Percentiles rank a stretch among this genome's conserved stretches.
Evolutionary conservation across 2,888 invertebrate species (phyloP).

Genomic region (Drosophila anomelani): DNA sequence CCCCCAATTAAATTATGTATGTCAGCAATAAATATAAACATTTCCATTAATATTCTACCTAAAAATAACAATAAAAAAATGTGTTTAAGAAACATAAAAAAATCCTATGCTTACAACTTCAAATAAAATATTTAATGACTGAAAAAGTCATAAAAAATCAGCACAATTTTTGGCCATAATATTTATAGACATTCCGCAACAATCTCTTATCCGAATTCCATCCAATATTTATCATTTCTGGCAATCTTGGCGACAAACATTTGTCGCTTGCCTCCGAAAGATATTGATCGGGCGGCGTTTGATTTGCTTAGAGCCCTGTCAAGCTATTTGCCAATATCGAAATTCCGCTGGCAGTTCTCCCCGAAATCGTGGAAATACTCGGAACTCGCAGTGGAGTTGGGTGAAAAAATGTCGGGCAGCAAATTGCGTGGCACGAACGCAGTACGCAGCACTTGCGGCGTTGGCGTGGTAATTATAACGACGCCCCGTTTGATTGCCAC

Average conservation of each 20-base stretch:
- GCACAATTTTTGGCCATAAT: background rate
- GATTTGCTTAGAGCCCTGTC: conserved; percentile 54
- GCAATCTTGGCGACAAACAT: conserved; percentile 24
- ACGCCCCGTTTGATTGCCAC: conserved; percentile 58
- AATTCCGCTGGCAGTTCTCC: conserved; percentile 70
- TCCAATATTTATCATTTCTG: conserved; percentile 21
- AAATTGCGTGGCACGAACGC: conserved; percentile 60
- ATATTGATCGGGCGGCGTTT: conserved; percentile 67
- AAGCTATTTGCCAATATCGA: conserved; percentile 62
- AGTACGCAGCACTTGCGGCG: conserved; percentile 36
- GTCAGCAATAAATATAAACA: background rate
- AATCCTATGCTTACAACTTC: background rate
- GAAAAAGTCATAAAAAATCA: background rate
- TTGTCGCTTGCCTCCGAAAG: conserved; percentile 46
- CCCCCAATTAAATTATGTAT: background rate
- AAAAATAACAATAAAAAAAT: background rate
- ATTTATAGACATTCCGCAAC: conserved; percentile 7
- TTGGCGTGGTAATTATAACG: conserved; percentile 66
- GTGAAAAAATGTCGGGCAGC: conserved; percentile 56
- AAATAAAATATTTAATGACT: background rate
- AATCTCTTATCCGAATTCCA: conserved; percentile 11
- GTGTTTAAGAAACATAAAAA: background rate
- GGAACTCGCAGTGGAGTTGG: conserved; percentile 27
- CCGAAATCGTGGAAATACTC: conserved; percentile 35
- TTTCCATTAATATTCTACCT: background rate